Evolutionary conservation across 2,797 vertebrate species (phyloP).

Genomic region (Chaunax sp.): DNA sequence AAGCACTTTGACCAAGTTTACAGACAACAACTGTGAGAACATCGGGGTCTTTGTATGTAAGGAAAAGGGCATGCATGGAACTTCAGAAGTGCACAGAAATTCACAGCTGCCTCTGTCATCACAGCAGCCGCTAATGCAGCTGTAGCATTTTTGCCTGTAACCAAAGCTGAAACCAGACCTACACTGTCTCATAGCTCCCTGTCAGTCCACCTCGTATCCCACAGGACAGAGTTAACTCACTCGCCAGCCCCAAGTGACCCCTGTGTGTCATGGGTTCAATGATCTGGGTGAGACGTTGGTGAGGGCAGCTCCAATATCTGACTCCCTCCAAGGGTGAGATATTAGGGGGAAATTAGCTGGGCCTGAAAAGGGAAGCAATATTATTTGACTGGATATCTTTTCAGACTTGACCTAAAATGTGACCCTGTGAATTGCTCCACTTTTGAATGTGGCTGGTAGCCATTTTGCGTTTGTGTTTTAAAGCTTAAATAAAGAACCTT

Average conservation of each 20-base stretch:
- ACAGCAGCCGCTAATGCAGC: conserved; percentile 56
- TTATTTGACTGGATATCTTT: conserved; percentile 20
- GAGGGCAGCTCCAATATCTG: conserved; percentile 50
- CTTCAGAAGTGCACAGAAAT: conserved; percentile 32
- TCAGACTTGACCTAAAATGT: conserved; percentile 24
- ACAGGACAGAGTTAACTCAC: conserved; percentile 68
- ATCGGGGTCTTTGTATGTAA: conserved; percentile 37
- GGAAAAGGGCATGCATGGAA: conserved; percentile 32
- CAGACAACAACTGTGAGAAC: conserved; percentile 37
- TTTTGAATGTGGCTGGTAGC: conserved; percentile 28
- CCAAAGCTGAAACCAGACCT: conserved; percentile 76
- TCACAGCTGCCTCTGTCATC: conserved; percentile 70
- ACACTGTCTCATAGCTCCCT: conserved; percentile 74
- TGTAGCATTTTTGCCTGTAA: conserved; percentile 65
- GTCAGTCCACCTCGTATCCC: conserved; percentile 63
- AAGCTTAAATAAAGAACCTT: conserved; percentile 27
- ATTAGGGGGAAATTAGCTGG: conserved; percentile 6
- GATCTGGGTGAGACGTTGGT: conserved; percentile 29
- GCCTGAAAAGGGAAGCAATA: conserved; percentile 4
- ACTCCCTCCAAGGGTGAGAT: conserved; percentile 40
- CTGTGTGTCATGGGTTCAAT: conserved; percentile 57
- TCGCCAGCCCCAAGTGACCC: conserved; percentile 67
- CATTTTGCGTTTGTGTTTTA: conserved; percentile 36
- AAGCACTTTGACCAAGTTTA: conserved; percentile 25
- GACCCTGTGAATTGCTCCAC: conserved; percentile 15